These are phyloP conservation scores for Balanococcus diminutus DNA, from an alignment of 2,888 invertebrate species.

Conservation along the genomic window DNA sequence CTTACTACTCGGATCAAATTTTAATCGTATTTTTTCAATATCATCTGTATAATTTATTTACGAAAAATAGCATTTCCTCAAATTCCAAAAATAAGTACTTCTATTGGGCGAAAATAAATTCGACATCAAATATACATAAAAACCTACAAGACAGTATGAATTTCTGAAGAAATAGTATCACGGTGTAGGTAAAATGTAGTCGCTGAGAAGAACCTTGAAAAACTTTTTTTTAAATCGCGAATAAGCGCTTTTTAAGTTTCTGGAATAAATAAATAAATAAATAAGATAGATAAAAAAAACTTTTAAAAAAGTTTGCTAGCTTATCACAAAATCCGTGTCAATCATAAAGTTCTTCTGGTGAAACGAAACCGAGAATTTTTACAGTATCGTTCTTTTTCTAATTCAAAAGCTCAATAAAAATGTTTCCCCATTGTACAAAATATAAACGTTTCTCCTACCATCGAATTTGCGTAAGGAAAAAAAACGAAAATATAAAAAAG, in stretches of 20 bases:
- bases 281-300: neutral
- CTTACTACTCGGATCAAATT: too few species aligned
- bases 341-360: neutral
- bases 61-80: neutral
- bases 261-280: neutral
- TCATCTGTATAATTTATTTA: neutral
- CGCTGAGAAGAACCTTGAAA: neutral
- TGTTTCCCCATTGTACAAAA: neutral
- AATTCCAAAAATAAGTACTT: neutral
- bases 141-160: neutral
- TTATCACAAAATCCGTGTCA: conserved; percentile 1
- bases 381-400: neutral
- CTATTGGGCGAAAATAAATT: neutral
- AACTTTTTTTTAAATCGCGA: neutral
- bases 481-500: neutral
- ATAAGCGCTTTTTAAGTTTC: neutral
- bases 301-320: neutral
- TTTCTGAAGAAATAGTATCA: neutral
- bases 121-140: neutral
- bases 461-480: neutral
- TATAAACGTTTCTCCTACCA: neutral
- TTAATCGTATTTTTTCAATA: neutral
- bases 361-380: neutral
- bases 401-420: neutral
- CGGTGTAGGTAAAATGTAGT: neutral